phyloP scores from a whole-genome alignment of 2,113 vertebrate species.

The Grammatotria lemairii region DNA sequence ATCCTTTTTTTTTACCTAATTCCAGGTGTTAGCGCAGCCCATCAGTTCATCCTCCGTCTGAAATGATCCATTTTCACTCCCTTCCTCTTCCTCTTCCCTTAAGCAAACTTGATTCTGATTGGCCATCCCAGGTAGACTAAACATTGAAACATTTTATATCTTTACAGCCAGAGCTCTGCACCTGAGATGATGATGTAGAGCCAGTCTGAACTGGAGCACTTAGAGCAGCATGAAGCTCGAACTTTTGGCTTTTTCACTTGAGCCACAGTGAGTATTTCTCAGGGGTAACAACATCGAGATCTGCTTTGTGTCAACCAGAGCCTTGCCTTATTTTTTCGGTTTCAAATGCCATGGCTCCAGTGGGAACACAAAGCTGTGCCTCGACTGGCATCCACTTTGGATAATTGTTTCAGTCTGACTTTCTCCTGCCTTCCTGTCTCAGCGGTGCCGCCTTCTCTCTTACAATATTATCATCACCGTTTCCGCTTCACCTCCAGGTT shows the following conservation, averaged over 20 bases:
- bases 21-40: neutral
- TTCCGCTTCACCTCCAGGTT: neutral
- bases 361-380: neutral
- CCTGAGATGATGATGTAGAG: neutral
- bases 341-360: neutral
- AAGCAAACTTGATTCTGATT: neutral
- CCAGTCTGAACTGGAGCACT: neutral
- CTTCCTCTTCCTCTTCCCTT: neutral
- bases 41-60: neutral
- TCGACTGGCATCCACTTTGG: neutral
- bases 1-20: neutral
- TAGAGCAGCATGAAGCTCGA: neutral
- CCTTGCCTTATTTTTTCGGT: neutral
- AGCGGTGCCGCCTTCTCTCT: neutral
- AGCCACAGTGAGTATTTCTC: neutral
- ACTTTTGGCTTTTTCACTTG: neutral
- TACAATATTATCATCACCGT: neutral
- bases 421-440: neutral
- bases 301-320: neutral
- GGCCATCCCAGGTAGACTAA: neutral
- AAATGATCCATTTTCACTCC: neutral
- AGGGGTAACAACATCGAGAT: neutral
- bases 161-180: neutral
- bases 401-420: neutral
- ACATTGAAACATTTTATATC: neutral